phyloP scores from a whole-genome alignment of 2,797 vertebrate genomes.

The Spinus olivaceus region DNA sequence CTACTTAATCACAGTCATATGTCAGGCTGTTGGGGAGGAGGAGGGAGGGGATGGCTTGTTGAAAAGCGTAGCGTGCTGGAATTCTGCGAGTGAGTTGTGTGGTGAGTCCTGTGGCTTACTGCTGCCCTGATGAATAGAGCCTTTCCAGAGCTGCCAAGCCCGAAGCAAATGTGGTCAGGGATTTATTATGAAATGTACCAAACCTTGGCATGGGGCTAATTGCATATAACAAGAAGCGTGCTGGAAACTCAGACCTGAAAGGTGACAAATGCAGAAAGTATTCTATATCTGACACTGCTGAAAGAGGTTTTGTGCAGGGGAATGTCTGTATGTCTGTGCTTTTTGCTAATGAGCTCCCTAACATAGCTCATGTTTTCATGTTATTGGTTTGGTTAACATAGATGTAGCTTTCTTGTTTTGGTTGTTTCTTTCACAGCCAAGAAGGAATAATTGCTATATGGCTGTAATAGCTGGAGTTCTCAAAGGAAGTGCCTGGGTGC shows the following conservation, averaged over 20 bases:
- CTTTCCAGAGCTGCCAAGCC: constrained; percentile 81
- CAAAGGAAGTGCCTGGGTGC: background rate
- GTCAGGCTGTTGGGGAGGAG: constrained; percentile 61
- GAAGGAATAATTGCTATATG: background rate
- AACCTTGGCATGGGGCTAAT: constrained; percentile 79
- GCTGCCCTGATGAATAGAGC: constrained; percentile 77
- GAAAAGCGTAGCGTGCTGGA: constrained; percentile 75
- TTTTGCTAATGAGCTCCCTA: constrained; percentile 69
- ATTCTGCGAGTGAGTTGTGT: constrained; percentile 69
- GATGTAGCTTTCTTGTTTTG: background rate
- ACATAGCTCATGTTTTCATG: background rate
- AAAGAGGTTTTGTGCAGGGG: constrained; percentile 75
- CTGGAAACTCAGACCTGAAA: constrained; percentile 73
- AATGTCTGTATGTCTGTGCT: constrained; percentile 70
- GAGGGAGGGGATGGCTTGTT: constrained; percentile 57
- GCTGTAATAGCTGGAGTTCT: background rate
- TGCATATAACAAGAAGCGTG: constrained; percentile 76
- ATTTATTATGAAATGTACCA: constrained; percentile 80
- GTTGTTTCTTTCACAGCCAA: background rate
- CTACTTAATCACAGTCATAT: constrained; percentile 71
- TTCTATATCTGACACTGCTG: constrained; percentile 72
- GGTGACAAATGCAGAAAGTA: constrained; percentile 78
- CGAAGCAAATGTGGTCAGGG: constrained; percentile 76
- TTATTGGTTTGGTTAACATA: background rate
- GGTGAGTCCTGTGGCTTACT: constrained; percentile 68